Conservation (phyloP, 2,888 invertebrate species). For the Chloroclystis v-ata region DNA sequence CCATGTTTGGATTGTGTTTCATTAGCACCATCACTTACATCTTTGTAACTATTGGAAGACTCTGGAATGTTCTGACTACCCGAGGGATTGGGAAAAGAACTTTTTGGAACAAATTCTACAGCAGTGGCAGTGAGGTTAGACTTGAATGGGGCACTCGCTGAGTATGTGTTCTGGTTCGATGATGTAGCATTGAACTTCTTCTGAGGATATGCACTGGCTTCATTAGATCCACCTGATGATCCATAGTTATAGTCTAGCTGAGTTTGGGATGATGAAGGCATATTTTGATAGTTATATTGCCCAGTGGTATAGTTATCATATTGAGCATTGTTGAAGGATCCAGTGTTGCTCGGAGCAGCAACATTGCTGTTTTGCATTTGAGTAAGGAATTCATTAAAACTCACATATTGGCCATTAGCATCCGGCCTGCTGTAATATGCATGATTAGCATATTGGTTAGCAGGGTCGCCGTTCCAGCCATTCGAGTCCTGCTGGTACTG, state of each 20-base stretch:
- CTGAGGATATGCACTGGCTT: slow-evolving; percentile 43
- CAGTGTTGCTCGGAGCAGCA: slow-evolving; percentile 34
- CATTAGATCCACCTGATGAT: slow-evolving; percentile 39
- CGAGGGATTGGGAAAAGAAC: slow-evolving; percentile 38
- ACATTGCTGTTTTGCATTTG: slow-evolving; percentile 57
- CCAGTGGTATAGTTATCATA: slow-evolving; percentile 54
- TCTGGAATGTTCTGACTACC: slow-evolving; percentile 46
- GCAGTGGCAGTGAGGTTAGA: slow-evolving; percentile 78
- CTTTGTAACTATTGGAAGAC: slow-evolving; percentile 33
- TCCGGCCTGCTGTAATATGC: slow-evolving; percentile 55
- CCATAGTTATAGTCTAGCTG: slow-evolving; percentile 45
- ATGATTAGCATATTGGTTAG: slow-evolving; percentile 55
- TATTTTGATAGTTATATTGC: slow-evolving; percentile 58
- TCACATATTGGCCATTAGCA: slow-evolving; percentile 60
- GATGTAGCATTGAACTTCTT: slow-evolving; percentile 39
- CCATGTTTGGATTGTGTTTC: slow-evolving; percentile 36
- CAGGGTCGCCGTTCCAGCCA: slow-evolving; percentile 57
- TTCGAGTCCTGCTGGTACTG: slow-evolving; percentile 58
- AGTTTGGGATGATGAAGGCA: slow-evolving; percentile 50
- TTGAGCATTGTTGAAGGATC: slow-evolving; percentile 48
- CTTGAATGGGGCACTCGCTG: slow-evolving; percentile 56
- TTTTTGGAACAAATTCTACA: slow-evolving; percentile 78
- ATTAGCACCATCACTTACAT: slow-evolving; percentile 29
- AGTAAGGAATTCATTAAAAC: slow-evolving; percentile 64
- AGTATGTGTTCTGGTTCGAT: slow-evolving; percentile 26